These are phyloP conservation scores for Dryococelus australis DNA, from an alignment of 2,888 invertebrate genomes.

Conservation along the genomic window DNA sequence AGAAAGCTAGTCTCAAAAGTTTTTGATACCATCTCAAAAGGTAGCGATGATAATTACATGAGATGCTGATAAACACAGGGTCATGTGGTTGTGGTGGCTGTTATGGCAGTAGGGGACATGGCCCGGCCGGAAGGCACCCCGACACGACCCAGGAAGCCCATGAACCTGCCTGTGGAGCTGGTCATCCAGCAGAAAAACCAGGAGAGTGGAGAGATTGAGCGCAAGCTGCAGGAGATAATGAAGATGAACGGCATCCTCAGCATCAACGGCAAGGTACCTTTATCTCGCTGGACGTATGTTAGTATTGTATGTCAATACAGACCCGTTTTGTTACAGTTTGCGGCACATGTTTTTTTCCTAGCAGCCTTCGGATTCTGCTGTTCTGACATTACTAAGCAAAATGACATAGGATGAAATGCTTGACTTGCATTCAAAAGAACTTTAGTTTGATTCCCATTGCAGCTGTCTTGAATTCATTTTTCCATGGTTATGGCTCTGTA, in stretches of 20 bases:
- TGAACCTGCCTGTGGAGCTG: constrained; percentile 33
- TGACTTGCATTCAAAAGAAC: no score
- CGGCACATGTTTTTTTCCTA: no score
- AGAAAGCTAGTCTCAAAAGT: no score
- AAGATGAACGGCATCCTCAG: constrained; percentile 90
- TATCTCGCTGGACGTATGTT: neutral
- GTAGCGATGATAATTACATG: no score
- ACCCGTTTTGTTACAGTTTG: neutral
- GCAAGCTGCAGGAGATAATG: constrained; percentile 90
- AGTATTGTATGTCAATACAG: neutral
- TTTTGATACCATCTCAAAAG: no score
- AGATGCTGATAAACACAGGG: neutral
- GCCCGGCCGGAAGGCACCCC: constrained; percentile 59
- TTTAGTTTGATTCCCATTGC: no score
- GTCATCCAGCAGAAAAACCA: constrained; percentile 59
- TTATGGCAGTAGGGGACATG: constrained; percentile 57
- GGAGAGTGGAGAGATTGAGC: constrained; percentile 70
- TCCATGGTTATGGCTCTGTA: no score
- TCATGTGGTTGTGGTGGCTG: neutral
- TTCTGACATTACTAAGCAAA: no score
- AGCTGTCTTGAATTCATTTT: no score
- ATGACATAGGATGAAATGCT: no score
- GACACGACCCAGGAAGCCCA: constrained; percentile 61
- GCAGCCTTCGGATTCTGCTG: no score
- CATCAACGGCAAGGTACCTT: constrained; percentile 70